Percentiles rank a stretch among this genome's conserved stretches.
Conservation (phyloP, 1,140 invertebrate species). For the Meloidogyne chitwoodi region DNA sequence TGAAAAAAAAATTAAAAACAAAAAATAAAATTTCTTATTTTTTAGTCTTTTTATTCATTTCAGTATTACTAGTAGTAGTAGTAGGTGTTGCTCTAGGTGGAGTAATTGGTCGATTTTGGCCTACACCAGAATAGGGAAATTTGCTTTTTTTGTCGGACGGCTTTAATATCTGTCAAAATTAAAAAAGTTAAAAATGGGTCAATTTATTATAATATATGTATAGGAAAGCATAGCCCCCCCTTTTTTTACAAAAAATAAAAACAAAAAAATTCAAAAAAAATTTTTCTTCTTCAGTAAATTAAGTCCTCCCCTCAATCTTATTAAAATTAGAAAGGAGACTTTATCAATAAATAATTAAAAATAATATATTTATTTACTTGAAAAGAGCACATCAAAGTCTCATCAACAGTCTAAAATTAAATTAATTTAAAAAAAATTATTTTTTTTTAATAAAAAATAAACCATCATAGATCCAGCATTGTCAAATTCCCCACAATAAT, state of each 20-base stretch:
- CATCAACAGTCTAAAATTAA: constrained; percentile 93
- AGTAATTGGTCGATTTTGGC: constrained; percentile 68
- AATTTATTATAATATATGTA: too few species aligned
- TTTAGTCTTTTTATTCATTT: constrained; percentile 54
- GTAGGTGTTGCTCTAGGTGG: constrained; percentile 70
- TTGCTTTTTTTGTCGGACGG: constrained; percentile 68
- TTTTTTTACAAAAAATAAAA: too few species aligned
- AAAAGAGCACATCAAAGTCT: constrained; percentile 98
- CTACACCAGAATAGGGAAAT: constrained; percentile 65
- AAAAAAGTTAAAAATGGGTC: too few species aligned
- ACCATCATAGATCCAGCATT: constrained; percentile 75
- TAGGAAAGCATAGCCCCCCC: too few species aligned
- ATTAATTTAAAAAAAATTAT: neutral
- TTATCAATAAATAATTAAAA: constrained; percentile 19
- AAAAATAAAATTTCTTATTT: constrained; percentile 34
- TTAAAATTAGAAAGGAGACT: too few species aligned
- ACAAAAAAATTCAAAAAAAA: too few species aligned
- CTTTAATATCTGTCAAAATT: constrained; percentile 63
- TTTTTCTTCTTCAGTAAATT: too few species aligned
- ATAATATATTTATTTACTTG: constrained; percentile 45
- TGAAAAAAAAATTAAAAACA: too few species aligned
- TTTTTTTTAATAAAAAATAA: neutral
- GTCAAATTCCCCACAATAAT: constrained; percentile 99
- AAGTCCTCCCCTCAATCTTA: too few species aligned
- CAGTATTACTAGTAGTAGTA: too few species aligned